Base-by-base conservation (phyloP, 2,113 vertebrate species). In the Lepidothrix coronata region DNA sequence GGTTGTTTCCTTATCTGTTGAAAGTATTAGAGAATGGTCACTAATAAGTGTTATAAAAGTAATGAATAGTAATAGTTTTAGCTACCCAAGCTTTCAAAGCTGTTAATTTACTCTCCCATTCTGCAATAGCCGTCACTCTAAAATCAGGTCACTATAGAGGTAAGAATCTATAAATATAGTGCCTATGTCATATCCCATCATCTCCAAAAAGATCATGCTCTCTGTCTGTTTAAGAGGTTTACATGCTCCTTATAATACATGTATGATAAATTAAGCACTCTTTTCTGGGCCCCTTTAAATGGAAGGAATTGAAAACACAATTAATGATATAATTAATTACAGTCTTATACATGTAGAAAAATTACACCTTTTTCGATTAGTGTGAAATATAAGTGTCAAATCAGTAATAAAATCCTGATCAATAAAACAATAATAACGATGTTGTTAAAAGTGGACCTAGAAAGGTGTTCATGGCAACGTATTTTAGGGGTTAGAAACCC, bases 371-470 rank as follows among this genome's bases (percentile, higher is more conserved):
- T 98, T 99, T 99, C 98, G 98, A 99, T 99, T 99, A 99, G 98
- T 97, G 98, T 99, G 99, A 99, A 99, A 99, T 99, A 99, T 98
- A 98, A 98, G 98, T 99, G 99, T 99, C 99, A 99, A 98, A 99
- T 99, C 98, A 66, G 98, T 98, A 98, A 99, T 99, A 99, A 99
- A 99, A 99, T 98, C 98, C 98, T 98, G 99, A 99, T 99, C 99
- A 99, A 99, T 99, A 99, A 99, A 99, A 99, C 99, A 99, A 99
- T 99, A 99, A 99, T 99, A 99, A 99, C 98, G 98, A 98, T 99
- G 99, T 99, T 99, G 99, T 99, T 99, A 99, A 99, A 99, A 99
- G 99, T 97, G 49, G 98, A 97, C 98, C 97, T 88, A 95, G 98
- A 98, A 98, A 99, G 99, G 99, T 99, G 98, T 98, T 98, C 98